phyloP scores from a whole-genome alignment of 2,113 vertebrate genomes.

The Hemicordylus capensis region DNA sequence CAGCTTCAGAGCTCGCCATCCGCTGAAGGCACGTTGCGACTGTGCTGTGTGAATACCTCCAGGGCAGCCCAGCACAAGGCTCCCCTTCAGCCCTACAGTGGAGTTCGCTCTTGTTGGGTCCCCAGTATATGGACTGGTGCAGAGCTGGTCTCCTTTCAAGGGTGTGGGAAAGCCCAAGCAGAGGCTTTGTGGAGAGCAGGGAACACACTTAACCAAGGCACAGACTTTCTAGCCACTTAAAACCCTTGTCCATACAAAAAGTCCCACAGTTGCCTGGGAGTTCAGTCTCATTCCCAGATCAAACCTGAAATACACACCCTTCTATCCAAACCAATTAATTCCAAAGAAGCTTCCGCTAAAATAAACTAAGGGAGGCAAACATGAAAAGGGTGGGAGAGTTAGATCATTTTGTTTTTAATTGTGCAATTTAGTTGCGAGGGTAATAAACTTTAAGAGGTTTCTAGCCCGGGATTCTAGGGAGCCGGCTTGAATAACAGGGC shows the following conservation, averaged over 20 bases:
- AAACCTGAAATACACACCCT: not conserved
- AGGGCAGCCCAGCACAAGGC: not conserved
- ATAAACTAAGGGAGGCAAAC: not conserved
- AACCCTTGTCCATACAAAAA: not conserved
- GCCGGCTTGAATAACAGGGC: not conserved
- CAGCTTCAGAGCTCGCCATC: not conserved
- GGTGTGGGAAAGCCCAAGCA: not conserved
- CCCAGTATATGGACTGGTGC: not conserved
- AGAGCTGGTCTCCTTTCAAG: not conserved
- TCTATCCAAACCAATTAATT: not conserved
- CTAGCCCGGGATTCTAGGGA: not conserved
- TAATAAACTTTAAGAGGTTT: not conserved
- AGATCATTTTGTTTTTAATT: constrained; percentile 3
- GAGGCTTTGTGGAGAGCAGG: not conserved
- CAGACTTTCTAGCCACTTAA: not conserved
- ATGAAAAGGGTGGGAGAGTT: not conserved
- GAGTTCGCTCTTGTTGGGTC: not conserved
- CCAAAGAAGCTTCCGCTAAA: not conserved
- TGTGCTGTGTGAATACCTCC: not conserved
- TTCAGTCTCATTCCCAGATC: not conserved
- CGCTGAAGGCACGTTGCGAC: not conserved
- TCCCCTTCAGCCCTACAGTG: not conserved
- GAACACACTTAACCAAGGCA: not conserved
- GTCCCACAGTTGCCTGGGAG: not conserved
- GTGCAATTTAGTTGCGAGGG: not conserved